Conservation (phyloP, 2,113 vertebrate genomes). For the Tretioscincus oriximinensis region DNA sequence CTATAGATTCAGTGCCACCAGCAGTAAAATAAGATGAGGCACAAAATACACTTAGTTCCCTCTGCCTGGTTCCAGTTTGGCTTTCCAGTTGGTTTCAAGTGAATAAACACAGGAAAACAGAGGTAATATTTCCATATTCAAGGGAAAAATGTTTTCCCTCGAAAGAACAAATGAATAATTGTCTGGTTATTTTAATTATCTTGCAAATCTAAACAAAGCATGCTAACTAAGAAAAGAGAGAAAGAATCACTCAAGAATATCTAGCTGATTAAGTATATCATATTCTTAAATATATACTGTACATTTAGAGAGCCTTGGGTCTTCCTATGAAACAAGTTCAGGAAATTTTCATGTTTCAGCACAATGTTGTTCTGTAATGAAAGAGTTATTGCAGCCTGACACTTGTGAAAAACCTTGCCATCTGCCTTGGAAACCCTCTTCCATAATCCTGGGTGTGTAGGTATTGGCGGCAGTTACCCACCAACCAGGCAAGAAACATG, state of each 20-base stretch:
- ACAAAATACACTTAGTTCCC: not conserved
- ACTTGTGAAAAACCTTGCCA: not conserved
- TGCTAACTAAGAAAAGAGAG: not conserved
- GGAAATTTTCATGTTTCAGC: no score
- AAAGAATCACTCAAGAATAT: not conserved
- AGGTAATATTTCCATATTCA: not conserved
- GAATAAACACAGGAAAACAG: not conserved
- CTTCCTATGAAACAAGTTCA: no score
- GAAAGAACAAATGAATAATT: not conserved
- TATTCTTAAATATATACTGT: no score
- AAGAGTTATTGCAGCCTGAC: not conserved
- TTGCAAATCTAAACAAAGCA: not conserved
- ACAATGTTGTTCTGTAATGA: not conserved
- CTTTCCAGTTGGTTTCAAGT: conserved; percentile 27
- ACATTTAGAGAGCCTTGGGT: no score
- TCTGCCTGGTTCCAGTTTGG: not conserved
- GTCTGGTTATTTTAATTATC: not conserved
- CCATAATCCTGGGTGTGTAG: not conserved
- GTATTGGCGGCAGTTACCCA: not conserved
- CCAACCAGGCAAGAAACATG: not conserved
- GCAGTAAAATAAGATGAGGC: not conserved
- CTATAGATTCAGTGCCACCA: not conserved
- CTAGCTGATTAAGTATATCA: not conserved
- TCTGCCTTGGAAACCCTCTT: not conserved
- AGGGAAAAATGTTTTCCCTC: accelerated